Evolutionary conservation across 2,113 vertebrate genomes (phyloP).

Genomic region (Mustela lutreola): DNA sequence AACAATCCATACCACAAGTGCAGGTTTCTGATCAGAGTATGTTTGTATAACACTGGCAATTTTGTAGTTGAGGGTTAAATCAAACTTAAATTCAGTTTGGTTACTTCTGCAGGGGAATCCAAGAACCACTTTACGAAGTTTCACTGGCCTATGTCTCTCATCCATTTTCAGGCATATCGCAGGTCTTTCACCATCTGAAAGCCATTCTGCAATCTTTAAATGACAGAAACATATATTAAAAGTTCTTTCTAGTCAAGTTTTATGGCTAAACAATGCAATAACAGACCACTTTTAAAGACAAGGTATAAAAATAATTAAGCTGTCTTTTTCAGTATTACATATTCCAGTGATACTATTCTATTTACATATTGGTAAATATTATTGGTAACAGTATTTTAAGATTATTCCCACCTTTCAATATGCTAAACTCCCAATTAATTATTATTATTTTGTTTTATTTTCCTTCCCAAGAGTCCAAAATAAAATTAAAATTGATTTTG

Average conservation of each 20-base stretch:
- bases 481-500: conserved; percentile 65
- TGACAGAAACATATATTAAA: conserved; percentile 74
- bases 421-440: conserved; percentile 45
- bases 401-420: conserved; percentile 12
- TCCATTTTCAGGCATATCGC: conserved; percentile 95
- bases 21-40: conserved; percentile 96
- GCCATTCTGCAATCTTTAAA: conserved; percentile 97
- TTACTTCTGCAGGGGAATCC: conserved; percentile 94
- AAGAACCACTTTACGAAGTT: conserved; percentile 96
- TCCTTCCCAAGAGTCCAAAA: conserved; percentile 22
- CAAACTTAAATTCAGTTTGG: conserved; percentile 98
- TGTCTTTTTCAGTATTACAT: conserved; percentile 23
- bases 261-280: conserved; percentile 39
- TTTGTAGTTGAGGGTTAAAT: conserved; percentile 97
- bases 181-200: conserved; percentile 91
- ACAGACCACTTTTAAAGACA: conserved; percentile 30
- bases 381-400: background rate
- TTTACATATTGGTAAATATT: conserved; percentile 33
- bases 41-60: conserved; percentile 95
- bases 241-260: conserved; percentile 37
- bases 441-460: conserved; percentile 48
- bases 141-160: conserved; percentile 96
- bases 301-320: conserved; percentile 37
- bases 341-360: conserved; percentile 27
- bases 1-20: conserved; percentile 93